Evolutionary conservation across 2,797 vertebrate species (phyloP).

Genomic region (Hippoglossus hippoglossus): DNA sequence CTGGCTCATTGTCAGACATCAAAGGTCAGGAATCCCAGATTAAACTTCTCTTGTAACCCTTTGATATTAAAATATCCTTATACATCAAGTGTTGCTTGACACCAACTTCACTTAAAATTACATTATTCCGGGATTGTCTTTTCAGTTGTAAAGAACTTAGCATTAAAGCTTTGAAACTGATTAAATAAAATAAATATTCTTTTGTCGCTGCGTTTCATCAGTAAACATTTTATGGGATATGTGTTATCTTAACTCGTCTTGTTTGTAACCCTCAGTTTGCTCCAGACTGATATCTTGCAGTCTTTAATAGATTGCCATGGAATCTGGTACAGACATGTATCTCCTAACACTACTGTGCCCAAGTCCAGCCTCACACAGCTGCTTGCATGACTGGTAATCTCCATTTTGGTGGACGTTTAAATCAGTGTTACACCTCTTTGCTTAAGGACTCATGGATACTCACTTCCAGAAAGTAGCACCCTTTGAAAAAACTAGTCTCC

Average conservation of each 20-base stretch:
- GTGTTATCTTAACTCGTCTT: background rate
- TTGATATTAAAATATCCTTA: constrained; percentile 6
- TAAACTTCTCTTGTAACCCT: constrained; percentile 14
- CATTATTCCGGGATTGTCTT: background rate
- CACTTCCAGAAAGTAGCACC: background rate
- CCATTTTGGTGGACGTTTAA: background rate
- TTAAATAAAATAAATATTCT: background rate
- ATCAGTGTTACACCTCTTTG: background rate
- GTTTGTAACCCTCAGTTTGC: background rate
- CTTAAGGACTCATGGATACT: background rate
- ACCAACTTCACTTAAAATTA: background rate
- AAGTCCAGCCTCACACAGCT: background rate
- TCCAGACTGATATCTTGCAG: background rate
- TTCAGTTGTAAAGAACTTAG: background rate
- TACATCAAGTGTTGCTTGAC: constrained; percentile 3
- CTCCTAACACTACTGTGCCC: background rate
- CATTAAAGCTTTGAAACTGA: constrained; percentile 3
- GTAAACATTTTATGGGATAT: too few species aligned
- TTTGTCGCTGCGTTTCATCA: background rate
- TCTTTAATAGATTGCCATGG: background rate
- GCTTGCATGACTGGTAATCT: constrained; percentile 2
- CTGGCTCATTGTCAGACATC: background rate
- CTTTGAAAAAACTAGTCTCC: background rate
- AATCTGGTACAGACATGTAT: background rate
- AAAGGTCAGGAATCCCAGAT: constrained; percentile 20